Percentiles rank a stretch among this genome's conserved stretches.
Evolutionary conservation across 2,888 invertebrate species (phyloP).

Genomic region (Lagria hirta): DNA sequence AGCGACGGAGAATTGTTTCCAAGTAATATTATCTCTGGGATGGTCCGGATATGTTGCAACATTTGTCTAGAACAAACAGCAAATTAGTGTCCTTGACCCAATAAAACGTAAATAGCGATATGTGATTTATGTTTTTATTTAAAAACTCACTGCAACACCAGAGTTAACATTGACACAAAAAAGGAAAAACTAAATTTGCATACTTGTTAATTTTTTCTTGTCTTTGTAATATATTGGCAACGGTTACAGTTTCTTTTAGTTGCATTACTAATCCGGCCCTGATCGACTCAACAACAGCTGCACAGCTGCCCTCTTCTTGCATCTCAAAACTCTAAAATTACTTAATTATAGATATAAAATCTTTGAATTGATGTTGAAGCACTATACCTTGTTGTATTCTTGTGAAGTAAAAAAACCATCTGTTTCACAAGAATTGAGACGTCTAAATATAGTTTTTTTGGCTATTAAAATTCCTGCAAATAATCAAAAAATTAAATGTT

Average conservation of each 20-base stretch:
- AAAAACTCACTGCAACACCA: constrained; percentile 11
- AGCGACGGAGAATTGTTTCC: constrained; percentile 69
- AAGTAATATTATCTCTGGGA: constrained; percentile 76
- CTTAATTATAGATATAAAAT: constrained; percentile 1
- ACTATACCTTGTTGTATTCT: constrained; percentile 48
- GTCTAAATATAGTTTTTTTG: constrained; percentile 61
- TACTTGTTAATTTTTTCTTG: constrained; percentile 76
- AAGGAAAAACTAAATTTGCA: constrained; percentile 34
- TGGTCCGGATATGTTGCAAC: constrained; percentile 73
- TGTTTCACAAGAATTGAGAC: constrained; percentile 48
- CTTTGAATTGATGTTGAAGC: not conserved
- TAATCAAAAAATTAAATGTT: constrained; percentile 1
- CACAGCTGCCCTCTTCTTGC: constrained; percentile 75
- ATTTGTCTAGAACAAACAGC: constrained; percentile 71
- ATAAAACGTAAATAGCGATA: constrained; percentile 21
- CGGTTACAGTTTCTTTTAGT: constrained; percentile 77
- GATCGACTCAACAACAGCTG: constrained; percentile 78
- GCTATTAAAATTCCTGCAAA: constrained; percentile 63
- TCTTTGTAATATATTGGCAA: constrained; percentile 68
- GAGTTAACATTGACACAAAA: constrained; percentile 23
- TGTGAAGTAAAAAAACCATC: constrained; percentile 51
- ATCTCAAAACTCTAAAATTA: constrained; percentile 60
- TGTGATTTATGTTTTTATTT: constrained; percentile 21
- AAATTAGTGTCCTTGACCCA: constrained; percentile 29
- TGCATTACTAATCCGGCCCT: constrained; percentile 85